Conservation (phyloP, 2,797 vertebrate genomes). For the Ptychobarbus kaznakovi region DNA sequence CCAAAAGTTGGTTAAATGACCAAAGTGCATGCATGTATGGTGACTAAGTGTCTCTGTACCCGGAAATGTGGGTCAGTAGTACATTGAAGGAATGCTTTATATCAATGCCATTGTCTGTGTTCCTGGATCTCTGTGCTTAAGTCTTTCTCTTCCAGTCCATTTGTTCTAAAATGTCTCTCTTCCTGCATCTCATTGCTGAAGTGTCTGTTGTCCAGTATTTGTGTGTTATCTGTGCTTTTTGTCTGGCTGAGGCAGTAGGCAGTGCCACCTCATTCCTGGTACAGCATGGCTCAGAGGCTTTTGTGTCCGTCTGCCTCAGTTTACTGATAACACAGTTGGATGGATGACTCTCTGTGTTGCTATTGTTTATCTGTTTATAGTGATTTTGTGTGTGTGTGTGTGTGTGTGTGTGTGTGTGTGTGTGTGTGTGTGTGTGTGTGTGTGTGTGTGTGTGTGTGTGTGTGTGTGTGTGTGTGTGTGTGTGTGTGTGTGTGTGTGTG, state of each 20-base stretch:
- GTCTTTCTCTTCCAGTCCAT: not conserved
- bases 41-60: not conserved
- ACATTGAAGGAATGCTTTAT: not conserved
- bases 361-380: not conserved
- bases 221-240: constrained; percentile 3
- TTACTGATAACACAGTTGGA: constrained; percentile 24
- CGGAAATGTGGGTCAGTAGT: constrained; percentile 3
- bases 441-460: not conserved
- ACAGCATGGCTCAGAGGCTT: constrained; percentile 20
- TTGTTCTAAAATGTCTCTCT: not conserved
- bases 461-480: not conserved
- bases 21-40: no score
- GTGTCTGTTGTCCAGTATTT: not conserved
- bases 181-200: not conserved
- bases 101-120: not conserved
- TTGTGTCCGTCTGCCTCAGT: constrained; percentile 8
- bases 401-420: not conserved
- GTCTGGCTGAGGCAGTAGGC: constrained; percentile 2
- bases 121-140: not conserved
- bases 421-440: not conserved
- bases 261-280: constrained; percentile 24
- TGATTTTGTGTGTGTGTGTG: not conserved
- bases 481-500: not conserved
- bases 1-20: no score
- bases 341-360: not conserved